Conservation (phyloP, 1,140 invertebrate species). For the Galendromus occidentalis region DNA sequence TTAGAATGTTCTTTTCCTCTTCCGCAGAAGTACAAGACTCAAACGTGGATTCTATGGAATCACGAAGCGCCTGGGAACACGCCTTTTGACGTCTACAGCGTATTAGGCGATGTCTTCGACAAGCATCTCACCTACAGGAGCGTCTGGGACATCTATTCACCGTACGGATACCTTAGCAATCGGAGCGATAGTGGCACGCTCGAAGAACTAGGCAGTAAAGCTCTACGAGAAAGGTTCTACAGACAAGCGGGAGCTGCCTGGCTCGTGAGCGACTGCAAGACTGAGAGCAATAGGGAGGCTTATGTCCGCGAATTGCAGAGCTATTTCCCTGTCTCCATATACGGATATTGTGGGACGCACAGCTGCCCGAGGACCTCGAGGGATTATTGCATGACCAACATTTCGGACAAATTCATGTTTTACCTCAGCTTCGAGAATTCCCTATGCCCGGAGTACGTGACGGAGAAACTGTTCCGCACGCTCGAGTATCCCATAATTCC, state of each 20-base stretch:
- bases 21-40: conserved; percentile 9
- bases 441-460: conserved; percentile 26
- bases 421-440: conserved; percentile 28
- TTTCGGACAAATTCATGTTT: conserved; percentile 29
- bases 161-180: conserved; percentile 28
- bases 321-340: conserved; percentile 42
- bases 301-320: conserved; percentile 36
- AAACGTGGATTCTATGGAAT: conserved; percentile 21
- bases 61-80: conserved; percentile 21
- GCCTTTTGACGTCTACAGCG: conserved; percentile 13
- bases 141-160: conserved; percentile 33
- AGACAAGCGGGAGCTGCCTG: conserved; percentile 31
- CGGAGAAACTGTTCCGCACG: conserved; percentile 24
- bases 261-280: conserved; percentile 42
- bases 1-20: not conserved
- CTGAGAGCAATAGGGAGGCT: conserved; percentile 32
- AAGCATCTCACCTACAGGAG: conserved; percentile 38
- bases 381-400: conserved; percentile 28
- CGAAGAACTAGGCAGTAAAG: not conserved
- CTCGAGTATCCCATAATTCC: conserved; percentile 13
- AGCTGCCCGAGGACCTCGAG: conserved; percentile 18
- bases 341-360: conserved; percentile 37
- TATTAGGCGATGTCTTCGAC: conserved; percentile 31
- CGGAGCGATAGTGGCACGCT: conserved; percentile 12
- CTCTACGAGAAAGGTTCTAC: not conserved